Evolutionary conservation across 2,113 vertebrate species (phyloP), one percentile per base, ranked within the genome.

Genomic region (Phaetusa simplex): DNA sequence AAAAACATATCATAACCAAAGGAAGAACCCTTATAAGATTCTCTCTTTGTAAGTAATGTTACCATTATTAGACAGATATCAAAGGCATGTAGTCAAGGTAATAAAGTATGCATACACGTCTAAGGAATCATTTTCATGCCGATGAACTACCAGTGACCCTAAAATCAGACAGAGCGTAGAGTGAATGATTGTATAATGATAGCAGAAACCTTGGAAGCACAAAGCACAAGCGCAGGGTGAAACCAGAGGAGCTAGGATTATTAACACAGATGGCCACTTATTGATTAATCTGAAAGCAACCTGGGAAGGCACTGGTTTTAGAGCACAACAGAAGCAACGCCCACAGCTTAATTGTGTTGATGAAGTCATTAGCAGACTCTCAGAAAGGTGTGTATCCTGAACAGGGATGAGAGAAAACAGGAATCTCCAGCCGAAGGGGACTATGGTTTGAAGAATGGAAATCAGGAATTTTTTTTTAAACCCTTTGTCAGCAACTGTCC

Each of bases 31-130:
- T 86, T 71, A 24, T n/a, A 71, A 83, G 17, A 26, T 24, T 61
- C 32, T 53, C 78, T 85, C 43, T 62, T 81, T 87, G 38, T 38
- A 74, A 82, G 14, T 30, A 62, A 47, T 21, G 11, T 56, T 23
- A 42, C 36, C 4, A 62, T 45, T 58, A 88, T 21, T 45, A 52
- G 29, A 53, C 21, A 66, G 36, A 36, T 40, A 40, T n/a, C 38
- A 53, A 56, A n/a, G 82, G 11, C 15, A 14, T 3, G 5, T 52
- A 61, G 42, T 62, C 30, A 58, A 86, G 61, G 36, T 20, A 78
- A 17, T 27, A 36, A 61, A 2, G 2, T 32, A 42, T 1, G 1
- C 6, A 16, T 42, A 38, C 13, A 32, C 6, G 32, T 14, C 10
- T 59, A 78, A 84, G 24, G 69, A 42, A 24, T 5, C 0, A 42